A percentile compares a stretch with the other conserved stretches of the same genome.
Conservation (phyloP, 2,888 invertebrate genomes). For the Sesia bembeciformis region DNA sequence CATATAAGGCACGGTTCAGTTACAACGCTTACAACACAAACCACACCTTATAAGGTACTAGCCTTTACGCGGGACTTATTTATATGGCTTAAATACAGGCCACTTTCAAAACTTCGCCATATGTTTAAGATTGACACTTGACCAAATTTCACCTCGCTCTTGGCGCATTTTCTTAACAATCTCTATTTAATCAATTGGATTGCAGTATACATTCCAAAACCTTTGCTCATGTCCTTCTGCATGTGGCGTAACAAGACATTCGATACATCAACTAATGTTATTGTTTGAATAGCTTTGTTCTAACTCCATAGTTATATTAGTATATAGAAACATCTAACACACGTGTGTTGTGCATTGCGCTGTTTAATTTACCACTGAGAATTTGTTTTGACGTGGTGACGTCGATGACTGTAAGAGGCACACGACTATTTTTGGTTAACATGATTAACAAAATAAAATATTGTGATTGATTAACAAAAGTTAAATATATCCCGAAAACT, state of each 20-base stretch:
- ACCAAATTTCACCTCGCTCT: conserved; percentile 33
- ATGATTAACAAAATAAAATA: too few relatives aligned
- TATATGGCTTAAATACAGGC: conserved; percentile 62
- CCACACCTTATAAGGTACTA: conserved; percentile 55
- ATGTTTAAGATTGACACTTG: conserved; percentile 63
- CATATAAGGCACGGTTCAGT: conserved; percentile 51
- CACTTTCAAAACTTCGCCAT: conserved; percentile 66
- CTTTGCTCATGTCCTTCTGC: not conserved
- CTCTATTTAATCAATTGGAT: not conserved
- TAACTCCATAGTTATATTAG: not conserved
- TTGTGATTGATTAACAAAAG: too few relatives aligned
- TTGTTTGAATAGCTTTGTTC: conserved; percentile 17
- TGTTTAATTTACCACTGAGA: too few relatives aligned
- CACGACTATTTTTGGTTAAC: too few relatives aligned
- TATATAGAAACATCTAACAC: too few relatives aligned
- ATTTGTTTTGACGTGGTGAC: too few relatives aligned
- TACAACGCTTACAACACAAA: conserved; percentile 31
- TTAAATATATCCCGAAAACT: too few relatives aligned
- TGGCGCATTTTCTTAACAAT: not conserved
- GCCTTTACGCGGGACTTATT: conserved; percentile 64
- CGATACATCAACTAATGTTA: conserved; percentile 19
- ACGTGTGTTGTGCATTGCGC: too few relatives aligned
- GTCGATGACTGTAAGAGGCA: too few relatives aligned
- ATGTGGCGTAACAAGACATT: conserved; percentile 24
- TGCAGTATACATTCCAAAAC: not conserved